Percentiles rank a stretch among this genome's conserved stretches.
Evolutionary conservation across 2,888 invertebrate genomes (phyloP).

Genomic region (Unio delphinus): DNA sequence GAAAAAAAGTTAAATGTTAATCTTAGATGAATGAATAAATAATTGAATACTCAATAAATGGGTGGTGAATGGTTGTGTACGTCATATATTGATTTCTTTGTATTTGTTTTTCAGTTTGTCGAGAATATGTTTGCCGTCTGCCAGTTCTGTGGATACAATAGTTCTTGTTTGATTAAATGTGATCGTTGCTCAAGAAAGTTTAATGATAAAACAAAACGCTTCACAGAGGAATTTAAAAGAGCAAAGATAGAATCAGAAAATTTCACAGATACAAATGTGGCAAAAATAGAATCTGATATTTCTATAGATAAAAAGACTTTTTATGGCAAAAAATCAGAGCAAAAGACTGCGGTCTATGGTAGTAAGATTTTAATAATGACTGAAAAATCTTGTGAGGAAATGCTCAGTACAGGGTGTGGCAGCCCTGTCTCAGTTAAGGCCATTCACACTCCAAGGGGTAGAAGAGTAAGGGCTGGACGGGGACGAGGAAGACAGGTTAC

Average conservation of each 20-base stretch:
- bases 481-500: conserved; percentile 29
- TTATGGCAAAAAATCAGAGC: too few species aligned
- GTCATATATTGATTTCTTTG: not conserved
- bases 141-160: conserved; percentile 84
- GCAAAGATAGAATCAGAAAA: conserved; percentile 16
- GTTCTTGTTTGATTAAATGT: conserved; percentile 85
- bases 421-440: not conserved
- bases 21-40: too few species aligned
- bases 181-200: conserved; percentile 76
- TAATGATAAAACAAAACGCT: conserved; percentile 26
- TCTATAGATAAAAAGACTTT: too few species aligned
- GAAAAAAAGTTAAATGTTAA: too few species aligned
- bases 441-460: conserved; percentile 1
- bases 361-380: too few species aligned
- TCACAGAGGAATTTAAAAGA: conserved; percentile 7
- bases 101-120: not conserved
- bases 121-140: conserved; percentile 75
- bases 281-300: too few species aligned
- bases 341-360: too few species aligned
- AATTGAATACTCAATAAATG: too few species aligned
- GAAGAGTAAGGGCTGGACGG: conserved; percentile 24
- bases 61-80: not conserved
- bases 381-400: too few species aligned
- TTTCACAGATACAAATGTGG: too few species aligned
- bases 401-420: not conserved